Conservation (phyloP, 1,140 invertebrate genomes). For the Macrostomum lignano region DNA sequence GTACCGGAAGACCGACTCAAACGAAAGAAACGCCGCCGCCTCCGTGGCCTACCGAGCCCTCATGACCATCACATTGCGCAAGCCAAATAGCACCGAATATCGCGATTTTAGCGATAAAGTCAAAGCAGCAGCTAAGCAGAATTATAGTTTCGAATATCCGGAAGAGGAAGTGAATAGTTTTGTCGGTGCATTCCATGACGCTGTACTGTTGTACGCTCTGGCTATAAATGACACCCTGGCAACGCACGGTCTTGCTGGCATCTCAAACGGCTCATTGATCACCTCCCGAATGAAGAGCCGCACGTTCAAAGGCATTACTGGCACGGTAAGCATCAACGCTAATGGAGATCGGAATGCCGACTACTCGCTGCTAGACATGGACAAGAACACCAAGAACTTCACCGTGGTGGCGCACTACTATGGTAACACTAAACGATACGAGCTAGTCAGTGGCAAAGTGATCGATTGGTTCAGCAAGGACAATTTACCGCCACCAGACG, state of each 20-base stretch:
- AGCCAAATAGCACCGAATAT: constrained; percentile 36
- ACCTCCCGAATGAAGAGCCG: constrained; percentile 37
- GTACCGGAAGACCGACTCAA: constrained; percentile 46
- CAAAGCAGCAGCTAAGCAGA: constrained; percentile 42
- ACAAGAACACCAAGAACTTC: constrained; percentile 47
- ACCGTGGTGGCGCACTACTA: constrained; percentile 62
- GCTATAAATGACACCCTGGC: constrained; percentile 58
- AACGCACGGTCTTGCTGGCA: constrained; percentile 40
- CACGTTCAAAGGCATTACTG: constrained; percentile 46
- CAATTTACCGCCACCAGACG: constrained; percentile 43
- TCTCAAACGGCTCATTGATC: constrained; percentile 45
- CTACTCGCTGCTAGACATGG: constrained; percentile 62
- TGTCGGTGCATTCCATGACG: constrained; percentile 65
- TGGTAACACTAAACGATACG: constrained; percentile 37
- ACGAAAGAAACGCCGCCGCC: constrained; percentile 49
- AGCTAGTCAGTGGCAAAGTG: constrained; percentile 36
- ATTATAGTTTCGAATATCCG: constrained; percentile 36
- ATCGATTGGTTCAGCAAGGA: constrained; percentile 60
- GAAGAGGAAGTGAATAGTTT: constrained; percentile 32
- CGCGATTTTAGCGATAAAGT: constrained; percentile 42
- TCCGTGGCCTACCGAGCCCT: constrained; percentile 58
- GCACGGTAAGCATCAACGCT: constrained; percentile 55
- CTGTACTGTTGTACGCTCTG: constrained; percentile 54
- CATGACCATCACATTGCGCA: constrained; percentile 55
- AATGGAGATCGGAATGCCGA: constrained; percentile 66